Evolutionary conservation across 2,113 vertebrate genomes (phyloP).

Genomic region (Leuciscus idus): DNA sequence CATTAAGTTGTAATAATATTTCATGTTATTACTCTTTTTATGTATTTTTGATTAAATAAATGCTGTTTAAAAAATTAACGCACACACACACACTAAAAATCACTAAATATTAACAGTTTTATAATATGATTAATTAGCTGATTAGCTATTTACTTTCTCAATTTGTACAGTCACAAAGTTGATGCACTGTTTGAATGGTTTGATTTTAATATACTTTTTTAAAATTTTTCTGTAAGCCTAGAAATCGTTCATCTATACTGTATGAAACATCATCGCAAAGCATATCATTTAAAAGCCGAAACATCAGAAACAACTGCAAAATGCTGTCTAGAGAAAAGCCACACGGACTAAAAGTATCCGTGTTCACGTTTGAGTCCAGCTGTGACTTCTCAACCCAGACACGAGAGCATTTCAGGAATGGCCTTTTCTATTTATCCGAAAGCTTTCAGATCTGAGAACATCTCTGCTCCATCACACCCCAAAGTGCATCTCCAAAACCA

Average conservation of each 20-base stretch:
- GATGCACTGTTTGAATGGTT: too few relatives aligned
- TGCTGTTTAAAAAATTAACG: too few relatives aligned
- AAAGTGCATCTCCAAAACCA: conserved; percentile 66
- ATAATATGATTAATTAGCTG: not conserved
- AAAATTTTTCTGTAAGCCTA: not conserved
- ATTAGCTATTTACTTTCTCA: not conserved
- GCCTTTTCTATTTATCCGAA: conserved; percentile 54
- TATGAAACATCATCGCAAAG: not conserved
- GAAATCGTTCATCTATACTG: not conserved
- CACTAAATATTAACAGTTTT: not conserved
- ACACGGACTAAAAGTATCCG: not conserved
- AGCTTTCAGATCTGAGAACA: conserved; percentile 61
- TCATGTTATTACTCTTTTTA: too few relatives aligned
- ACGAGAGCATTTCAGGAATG: conserved; percentile 54
- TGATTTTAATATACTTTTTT: not conserved
- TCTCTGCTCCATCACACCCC: conserved; percentile 45
- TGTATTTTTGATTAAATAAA: too few relatives aligned
- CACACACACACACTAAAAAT: too few relatives aligned
- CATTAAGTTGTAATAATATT: too few relatives aligned
- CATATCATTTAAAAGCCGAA: not conserved
- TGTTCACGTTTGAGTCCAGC: not conserved
- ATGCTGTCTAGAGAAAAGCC: not conserved
- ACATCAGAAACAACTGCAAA: not conserved
- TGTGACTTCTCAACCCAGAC: conserved; percentile 55
- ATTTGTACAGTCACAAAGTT: not conserved